A percentile compares a stretch with the other conserved stretches of the same genome.
Evolutionary conservation across 53 echinoderm and acorn worm genomes (phyloP).

Genomic region (Echinometra lucunter): DNA sequence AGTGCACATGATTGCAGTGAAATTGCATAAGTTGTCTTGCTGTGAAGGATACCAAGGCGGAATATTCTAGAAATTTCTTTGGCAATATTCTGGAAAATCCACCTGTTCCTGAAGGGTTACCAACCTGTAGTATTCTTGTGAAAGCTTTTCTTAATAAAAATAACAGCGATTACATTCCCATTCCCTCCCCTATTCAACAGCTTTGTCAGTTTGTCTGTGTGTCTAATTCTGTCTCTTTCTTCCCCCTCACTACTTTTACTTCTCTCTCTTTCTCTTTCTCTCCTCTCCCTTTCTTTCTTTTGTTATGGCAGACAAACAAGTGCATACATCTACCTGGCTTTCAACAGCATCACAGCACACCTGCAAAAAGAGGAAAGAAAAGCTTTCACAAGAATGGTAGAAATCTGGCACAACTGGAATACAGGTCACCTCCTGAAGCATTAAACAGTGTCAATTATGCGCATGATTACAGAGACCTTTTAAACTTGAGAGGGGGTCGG

Average conservation of each 20-base stretch:
- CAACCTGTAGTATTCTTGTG: no score
- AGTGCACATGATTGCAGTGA: no score
- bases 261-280: not conserved
- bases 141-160: no score
- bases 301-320: not conserved
- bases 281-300: not conserved
- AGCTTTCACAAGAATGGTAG: not conserved
- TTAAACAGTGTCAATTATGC: constrained; percentile 57
- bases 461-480: constrained; percentile 34
- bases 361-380: constrained; percentile 19
- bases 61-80: no score
- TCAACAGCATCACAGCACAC: constrained; percentile 4
- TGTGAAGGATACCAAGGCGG: no score
- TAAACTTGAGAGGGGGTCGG: constrained; percentile 25
- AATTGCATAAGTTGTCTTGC: no score
- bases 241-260: not conserved
- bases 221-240: not conserved
- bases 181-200: not conserved
- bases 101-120: no score
- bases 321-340: constrained; percentile 18
- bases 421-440: constrained; percentile 29
- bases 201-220: not conserved
- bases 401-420: not conserved
- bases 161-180: not conserved
- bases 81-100: no score